Base-by-base conservation (phyloP, 2,888 invertebrate genomes). In the Spodoptera picta region DNA sequence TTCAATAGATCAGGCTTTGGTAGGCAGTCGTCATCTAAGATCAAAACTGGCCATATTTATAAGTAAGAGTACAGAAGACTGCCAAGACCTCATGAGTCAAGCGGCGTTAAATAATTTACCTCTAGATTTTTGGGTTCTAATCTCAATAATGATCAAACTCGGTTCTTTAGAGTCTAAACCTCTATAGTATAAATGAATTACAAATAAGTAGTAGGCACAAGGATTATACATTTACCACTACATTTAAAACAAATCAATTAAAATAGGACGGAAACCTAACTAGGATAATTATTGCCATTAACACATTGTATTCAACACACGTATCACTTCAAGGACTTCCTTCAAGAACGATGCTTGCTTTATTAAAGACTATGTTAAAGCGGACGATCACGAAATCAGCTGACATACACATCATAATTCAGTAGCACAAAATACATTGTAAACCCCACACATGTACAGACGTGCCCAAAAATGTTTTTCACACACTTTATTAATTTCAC, bases 401-500 rank as follows among this genome's bases (percentile, higher is more conserved):
- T 62, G 56, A 62, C 27, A 52, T 46, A 36, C 36, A 43, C 51
- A 56, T 49, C 50, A 62, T 54, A 61, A 65, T 61, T 60, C 54
- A 43, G 51, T 49, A 23, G 31, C 54, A 24, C 54, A 49, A 56
- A 65, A 49, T 52, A 69, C 51, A 73, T 70, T 57, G 58, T 70
- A 76, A 65, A 41, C 54, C 3, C 44, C 62, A 65, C 61, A 69
- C 58, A 57, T 52, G 24, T 61, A 68, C 69, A 69, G 41, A 55
- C 60, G 58, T 72, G 61, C 61, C 70, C 69, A 77, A 80, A 79
- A 75, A 58, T 69, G 51, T 71, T 67, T 68, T 73, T 75, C 80
- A 77, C 73, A 79, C 69, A 72, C 68, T 75, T 76, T 76, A 74
- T 81, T 78, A 81, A 82, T 80, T 82, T 82, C 77, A 81, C 80